phyloP scores from a whole-genome alignment of 64 coral and sea anemone genomes.

The Montipora cactus region DNA sequence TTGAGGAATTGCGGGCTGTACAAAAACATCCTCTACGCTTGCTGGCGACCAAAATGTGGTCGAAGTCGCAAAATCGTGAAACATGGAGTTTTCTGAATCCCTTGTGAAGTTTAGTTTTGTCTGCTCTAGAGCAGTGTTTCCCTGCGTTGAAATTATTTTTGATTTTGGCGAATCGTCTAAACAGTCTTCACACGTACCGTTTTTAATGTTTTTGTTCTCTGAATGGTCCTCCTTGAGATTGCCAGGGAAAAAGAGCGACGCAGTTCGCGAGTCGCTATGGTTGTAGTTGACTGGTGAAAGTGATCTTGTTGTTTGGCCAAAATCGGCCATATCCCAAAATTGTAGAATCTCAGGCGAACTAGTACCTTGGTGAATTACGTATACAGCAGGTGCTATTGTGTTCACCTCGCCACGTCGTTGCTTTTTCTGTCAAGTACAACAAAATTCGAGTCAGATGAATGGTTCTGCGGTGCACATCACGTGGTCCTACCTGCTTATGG shows the following conservation, averaged over 20 bases:
- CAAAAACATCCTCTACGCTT: slow-evolving; percentile 90
- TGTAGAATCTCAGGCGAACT: slow-evolving; percentile 77
- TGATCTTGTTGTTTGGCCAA: slow-evolving; percentile 94
- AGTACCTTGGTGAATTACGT: slow-evolving; percentile 89
- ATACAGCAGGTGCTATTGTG: slow-evolving; percentile 98
- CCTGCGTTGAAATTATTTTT: slow-evolving; percentile 92
- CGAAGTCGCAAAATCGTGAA: slow-evolving; percentile 96
- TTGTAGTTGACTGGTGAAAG: slow-evolving; percentile 97
- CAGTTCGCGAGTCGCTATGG: slow-evolving; percentile 81
- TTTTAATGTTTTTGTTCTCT: slow-evolving; percentile 92
- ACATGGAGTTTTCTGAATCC: slow-evolving; percentile 90
- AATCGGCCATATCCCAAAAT: slow-evolving; percentile 98
- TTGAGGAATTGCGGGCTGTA: slow-evolving; percentile 76
- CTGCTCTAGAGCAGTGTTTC: slow-evolving; percentile 79
- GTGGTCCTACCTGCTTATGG: slow-evolving; percentile 90
- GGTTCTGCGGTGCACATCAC: slow-evolving; percentile 81
- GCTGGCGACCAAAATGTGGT: slow-evolving; percentile 96
- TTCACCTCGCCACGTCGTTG: slow-evolving; percentile 96
- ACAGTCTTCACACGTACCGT: slow-evolving; percentile 94
- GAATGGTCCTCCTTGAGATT: slow-evolving; percentile 82
- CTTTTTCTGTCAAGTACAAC: slow-evolving; percentile 90
- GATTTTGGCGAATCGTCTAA: slow-evolving; percentile 92
- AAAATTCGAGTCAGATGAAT: slow-evolving; percentile 91
- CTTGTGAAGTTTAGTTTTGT: slow-evolving; percentile 78
- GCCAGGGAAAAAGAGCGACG: slow-evolving; percentile 91